Evolutionary conservation across 2,888 invertebrate genomes (phyloP), one percentile per base, ranked within the genome.

Genomic region (Drosophila buzzatii): DNA sequence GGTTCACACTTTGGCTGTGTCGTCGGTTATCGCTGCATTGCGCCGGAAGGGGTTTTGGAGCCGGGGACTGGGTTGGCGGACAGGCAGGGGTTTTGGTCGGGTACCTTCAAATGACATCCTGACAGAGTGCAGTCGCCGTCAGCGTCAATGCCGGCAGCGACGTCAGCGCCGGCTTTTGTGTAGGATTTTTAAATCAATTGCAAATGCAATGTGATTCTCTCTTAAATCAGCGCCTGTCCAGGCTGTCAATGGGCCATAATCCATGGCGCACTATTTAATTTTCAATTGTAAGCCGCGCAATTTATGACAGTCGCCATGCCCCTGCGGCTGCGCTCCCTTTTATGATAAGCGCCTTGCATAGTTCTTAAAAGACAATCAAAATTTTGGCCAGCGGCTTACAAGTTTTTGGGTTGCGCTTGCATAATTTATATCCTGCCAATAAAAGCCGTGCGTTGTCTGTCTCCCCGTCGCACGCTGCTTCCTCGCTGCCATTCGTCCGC

Each of bases 361-460:
- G 79, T 78, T 79, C 79, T 65, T 68, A 58, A 85, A 73, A 73
- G 77, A 85, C 85, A 85, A 85, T 85, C 85, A 90, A 88, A 88
- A 87, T 84, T 89, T 87, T 85, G n/a, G 86, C 71, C 58, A 76
- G 49, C 62, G 70, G 83, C 85, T 88, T 88, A 89, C 71, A 88
- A 90, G 84, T 87, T 89, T 84, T 80, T 62, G 60, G 67, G 69
- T 69, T 73, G 41, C 37, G 51, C 52, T 65, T 70, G 69, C 75
- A 89, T 85, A 90, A 85, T 85, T 90, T 88, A 85, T 89, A 85
- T 69, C 66, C 68, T 72, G 77, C 86, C 86, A 89, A 89, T 89
- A 88, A 85, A 87, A 74, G 82, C 79, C 70, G 67, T 73, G 65
- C 58, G 44, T 33, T 35, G 58, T 63, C 63, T n/a, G 67, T 59